These are phyloP conservation scores for Plodia interpunctella DNA, from an alignment of 1,140 invertebrate genomes.

Conservation along the genomic window DNA sequence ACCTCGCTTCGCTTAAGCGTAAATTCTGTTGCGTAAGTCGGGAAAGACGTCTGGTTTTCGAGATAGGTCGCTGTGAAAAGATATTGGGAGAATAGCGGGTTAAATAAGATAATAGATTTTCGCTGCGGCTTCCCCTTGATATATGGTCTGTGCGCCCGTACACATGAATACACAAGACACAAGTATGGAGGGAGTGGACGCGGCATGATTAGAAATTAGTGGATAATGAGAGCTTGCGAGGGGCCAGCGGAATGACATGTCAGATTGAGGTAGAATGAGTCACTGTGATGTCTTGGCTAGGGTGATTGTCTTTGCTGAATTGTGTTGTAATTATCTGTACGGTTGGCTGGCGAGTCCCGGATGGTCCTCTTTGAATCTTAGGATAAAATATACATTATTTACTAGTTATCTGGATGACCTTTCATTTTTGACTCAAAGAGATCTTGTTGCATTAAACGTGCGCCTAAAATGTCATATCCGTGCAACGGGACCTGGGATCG, in stretches of 20 bases:
- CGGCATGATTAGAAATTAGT: not conserved
- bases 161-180: not conserved
- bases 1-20: constrained; percentile 70
- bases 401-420: no score
- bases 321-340: not conserved
- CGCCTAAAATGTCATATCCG: no score
- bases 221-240: constrained; percentile 3
- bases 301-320: not conserved
- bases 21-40: constrained; percentile 75
- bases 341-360: no score
- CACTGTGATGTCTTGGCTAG: not conserved
- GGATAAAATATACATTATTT: no score
- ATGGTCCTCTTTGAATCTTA: no score
- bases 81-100: constrained; percentile 41
- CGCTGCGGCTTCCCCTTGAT: constrained; percentile 2
- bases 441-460: no score
- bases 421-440: no score
- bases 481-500: no score
- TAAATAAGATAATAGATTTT: constrained; percentile 19
- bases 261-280: not conserved
- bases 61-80: constrained; percentile 56
- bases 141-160: not conserved
- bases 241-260: not conserved
- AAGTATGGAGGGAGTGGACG: not conserved
- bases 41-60: constrained; percentile 66